Base-by-base conservation (phyloP, 1,140 invertebrate species). In the Andricus grossulariae region DNA sequence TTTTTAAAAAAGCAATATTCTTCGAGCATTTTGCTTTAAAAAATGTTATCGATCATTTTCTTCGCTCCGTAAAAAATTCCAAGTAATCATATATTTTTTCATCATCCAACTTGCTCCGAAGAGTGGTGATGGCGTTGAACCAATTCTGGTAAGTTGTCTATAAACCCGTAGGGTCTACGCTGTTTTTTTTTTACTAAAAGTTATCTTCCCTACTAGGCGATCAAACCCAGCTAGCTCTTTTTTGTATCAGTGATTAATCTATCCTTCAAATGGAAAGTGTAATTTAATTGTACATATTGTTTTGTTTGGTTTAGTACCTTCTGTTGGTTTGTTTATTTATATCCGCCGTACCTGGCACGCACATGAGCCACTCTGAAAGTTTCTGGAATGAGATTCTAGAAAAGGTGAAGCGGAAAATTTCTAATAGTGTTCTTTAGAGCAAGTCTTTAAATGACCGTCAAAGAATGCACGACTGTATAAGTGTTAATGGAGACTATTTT, bases 121-220 rank as follows among this genome's bases (percentile, higher is more conserved):
- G 96, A 94, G 94, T 94, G 96, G 96, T 93, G 94, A 95, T 93
- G 96, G 95, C 93, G 95, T 96, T 94, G 97, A 98, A 93, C 97
- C 97, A 89, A 97, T 98, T 92, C 96, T 97, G 95, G 96, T 97
- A 96, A 97, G 96, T 97, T 91, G 88, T 88, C 85, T 85, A 86
- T 82, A 78, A 84, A 82, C 79, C 80, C 74, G 83, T 83, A 80
- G 85, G 81, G 81, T 83, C 55, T 78, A 21, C 32, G 73, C 73
- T 78, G 71, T 78, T 75, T 79, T 50, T 78, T n/a, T 78, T 76
- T 75, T 52, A 57, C 77, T 73, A 50, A 55, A 79, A 78, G 70
- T 50, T 79, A 77, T 71, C 60, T 80, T 19, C 51, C 50, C 39
- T 66, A 39, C 15, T 45, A 15, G 60, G 25, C 60, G 25, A 66